phyloP scores from a whole-genome alignment of 2,113 vertebrate species.

The Cyrtonyx montezumae region DNA sequence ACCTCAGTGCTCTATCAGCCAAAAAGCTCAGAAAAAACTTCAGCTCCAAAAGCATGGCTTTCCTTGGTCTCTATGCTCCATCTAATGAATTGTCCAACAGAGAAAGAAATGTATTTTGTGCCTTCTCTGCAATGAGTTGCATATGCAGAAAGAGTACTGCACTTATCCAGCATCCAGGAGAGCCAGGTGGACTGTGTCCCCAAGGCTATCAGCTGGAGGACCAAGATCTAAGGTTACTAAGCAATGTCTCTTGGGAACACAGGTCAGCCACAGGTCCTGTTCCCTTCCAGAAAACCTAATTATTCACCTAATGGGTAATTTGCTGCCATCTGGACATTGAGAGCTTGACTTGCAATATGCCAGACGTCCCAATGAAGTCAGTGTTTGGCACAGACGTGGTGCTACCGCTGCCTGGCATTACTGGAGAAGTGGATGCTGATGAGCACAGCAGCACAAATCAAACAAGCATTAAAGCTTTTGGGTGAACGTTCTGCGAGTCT shows the following conservation, averaged over 20 bases:
- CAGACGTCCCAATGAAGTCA: constrained; percentile 15
- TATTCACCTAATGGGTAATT: constrained; percentile 50
- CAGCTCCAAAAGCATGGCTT: not conserved
- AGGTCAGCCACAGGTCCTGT: not conserved
- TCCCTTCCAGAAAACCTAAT: constrained; percentile 49
- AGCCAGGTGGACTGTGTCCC: not conserved
- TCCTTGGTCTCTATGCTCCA: not conserved
- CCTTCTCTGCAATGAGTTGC: not conserved
- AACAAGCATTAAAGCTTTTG: not conserved
- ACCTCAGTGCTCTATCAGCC: not conserved
- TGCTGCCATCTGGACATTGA: constrained; percentile 45
- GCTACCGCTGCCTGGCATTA: not conserved
- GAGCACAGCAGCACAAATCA: rapidly evolving
- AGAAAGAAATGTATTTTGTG: not conserved
- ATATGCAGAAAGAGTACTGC: not conserved
- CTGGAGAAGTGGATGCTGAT: not conserved
- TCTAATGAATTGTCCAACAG: not conserved
- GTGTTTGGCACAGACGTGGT: not conserved
- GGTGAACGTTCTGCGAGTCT: not conserved
- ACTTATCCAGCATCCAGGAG: not conserved
- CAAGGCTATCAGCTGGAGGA: not conserved
- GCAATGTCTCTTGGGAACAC: not conserved
- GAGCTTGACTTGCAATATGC: constrained; percentile 19
- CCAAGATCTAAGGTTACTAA: not conserved
- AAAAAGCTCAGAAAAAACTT: not conserved